A percentile compares a stretch with the other conserved stretches of the same genome.
Conservation (phyloP, 1,140 invertebrate genomes). For the Saccostrea glomerata region DNA sequence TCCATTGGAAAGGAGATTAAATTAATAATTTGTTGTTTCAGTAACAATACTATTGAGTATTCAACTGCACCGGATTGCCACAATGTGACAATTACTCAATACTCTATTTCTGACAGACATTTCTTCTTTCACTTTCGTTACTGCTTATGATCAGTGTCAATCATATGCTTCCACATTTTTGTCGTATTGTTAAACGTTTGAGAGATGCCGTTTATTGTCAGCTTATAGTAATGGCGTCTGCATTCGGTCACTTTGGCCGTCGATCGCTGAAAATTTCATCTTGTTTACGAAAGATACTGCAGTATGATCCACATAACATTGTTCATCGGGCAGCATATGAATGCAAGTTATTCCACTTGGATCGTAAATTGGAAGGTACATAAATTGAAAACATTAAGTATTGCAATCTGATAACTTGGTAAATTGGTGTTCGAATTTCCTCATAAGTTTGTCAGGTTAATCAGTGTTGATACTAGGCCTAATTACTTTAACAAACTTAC, state of each 20-base stretch:
- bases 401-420: neutral
- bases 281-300: neutral
- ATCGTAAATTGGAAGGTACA: neutral
- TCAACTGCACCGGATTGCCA: too few species aligned
- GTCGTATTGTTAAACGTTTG: neutral
- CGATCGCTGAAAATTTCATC: conserved; percentile 3
- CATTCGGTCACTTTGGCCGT: conserved; percentile 48
- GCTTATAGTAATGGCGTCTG: conserved; percentile 41
- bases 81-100: too few species aligned
- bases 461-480: neutral
- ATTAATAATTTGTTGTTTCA: neutral
- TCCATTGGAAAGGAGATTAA: neutral
- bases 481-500: too few species aligned
- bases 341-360: neutral
- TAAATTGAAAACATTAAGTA: neutral
- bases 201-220: neutral
- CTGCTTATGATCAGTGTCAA: neutral
- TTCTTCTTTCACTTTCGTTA: neutral
- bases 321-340: neutral
- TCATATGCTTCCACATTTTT: neutral
- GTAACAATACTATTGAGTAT: neutral
- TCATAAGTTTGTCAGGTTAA: neutral
- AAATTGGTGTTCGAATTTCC: neutral
- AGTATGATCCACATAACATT: conserved; percentile 5
- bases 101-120: neutral